phyloP scores from a whole-genome alignment of 2,797 vertebrate genomes.

The Chaenodraco wilsoni region DNA sequence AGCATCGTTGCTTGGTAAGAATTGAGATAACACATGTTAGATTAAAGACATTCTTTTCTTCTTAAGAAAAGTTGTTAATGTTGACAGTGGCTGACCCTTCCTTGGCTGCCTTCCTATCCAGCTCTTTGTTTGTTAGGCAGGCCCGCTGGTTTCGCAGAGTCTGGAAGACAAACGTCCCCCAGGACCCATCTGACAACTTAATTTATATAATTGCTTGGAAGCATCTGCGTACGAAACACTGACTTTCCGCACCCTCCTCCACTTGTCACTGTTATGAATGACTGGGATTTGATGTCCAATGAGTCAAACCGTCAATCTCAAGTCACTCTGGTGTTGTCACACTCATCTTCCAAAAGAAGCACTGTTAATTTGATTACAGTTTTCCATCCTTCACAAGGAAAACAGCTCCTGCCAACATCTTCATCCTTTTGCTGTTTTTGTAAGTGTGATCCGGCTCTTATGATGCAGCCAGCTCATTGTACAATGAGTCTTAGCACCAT shows the following conservation, averaged over 20 bases:
- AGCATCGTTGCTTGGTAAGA: slow-evolving; percentile 27
- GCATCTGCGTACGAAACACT: slow-evolving; percentile 73
- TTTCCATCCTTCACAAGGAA: slow-evolving; percentile 3
- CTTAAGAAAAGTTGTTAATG: slow-evolving; percentile 42
- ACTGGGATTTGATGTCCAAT: slow-evolving; percentile 68
- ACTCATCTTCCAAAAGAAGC: slow-evolving; percentile 30
- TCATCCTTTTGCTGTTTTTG: slow-evolving; percentile 1
- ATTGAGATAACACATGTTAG: slow-evolving; percentile 51
- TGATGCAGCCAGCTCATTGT: slow-evolving; percentile 37
- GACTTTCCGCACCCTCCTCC: slow-evolving; percentile 63
- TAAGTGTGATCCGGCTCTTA: slow-evolving; percentile 11
- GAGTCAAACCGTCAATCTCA: slow-evolving; percentile 67
- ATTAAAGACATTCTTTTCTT: slow-evolving; percentile 65
- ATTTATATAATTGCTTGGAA: slow-evolving; percentile 81
- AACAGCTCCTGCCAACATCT: slow-evolving; percentile 10
- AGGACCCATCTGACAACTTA: slow-evolving; percentile 80
- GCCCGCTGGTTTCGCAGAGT: slow-evolving; percentile 56
- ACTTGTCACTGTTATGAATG: slow-evolving; percentile 70
- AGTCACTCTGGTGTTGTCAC: slow-evolving; percentile 43
- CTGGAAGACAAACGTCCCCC: slow-evolving; percentile 72
- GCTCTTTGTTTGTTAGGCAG: slow-evolving; percentile 48
- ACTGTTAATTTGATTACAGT: slow-evolving; percentile 45
- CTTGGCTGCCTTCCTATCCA: slow-evolving; percentile 37
- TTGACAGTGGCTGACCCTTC: slow-evolving; percentile 48
- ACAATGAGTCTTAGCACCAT: slow-evolving; percentile 17